phyloP scores from a whole-genome alignment of 2,113 vertebrate genomes.

The Pygathrix nemaeus region DNA sequence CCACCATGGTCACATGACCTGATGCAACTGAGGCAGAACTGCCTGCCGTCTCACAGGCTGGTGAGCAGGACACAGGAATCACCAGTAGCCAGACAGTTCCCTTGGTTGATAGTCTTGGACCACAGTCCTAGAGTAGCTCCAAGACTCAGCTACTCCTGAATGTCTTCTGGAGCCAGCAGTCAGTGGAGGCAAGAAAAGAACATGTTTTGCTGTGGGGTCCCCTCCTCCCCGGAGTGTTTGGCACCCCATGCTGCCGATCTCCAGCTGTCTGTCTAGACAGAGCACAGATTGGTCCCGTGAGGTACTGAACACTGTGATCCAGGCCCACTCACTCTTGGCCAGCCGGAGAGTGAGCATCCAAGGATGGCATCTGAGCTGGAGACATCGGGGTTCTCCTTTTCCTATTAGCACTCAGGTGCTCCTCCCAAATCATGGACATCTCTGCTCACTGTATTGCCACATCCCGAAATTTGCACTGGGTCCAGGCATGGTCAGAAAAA shows the following conservation, averaged over 20 bases:
- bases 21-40: neutral
- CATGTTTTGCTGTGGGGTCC: neutral
- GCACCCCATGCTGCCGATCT: slow-evolving; percentile 71
- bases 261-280: slow-evolving; percentile 82
- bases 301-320: slow-evolving; percentile 80
- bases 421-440: fast-evolving
- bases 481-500: neutral
- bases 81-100: neutral
- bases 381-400: neutral
- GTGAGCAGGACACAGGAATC: neutral
- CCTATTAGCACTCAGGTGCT: neutral
- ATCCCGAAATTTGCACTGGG: no score
- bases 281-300: slow-evolving; percentile 76
- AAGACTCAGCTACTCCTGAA: fast-evolving
- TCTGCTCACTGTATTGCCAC: neutral
- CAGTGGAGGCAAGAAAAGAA: neutral
- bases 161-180: neutral
- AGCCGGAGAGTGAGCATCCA: slow-evolving; percentile 45
- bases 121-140: no score
- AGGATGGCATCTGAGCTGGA: slow-evolving; percentile 16
- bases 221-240: slow-evolving; percentile 66
- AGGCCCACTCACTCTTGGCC: slow-evolving; percentile 65
- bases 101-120: no score
- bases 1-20: neutral
- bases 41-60: neutral